A percentile compares a stretch with the other conserved stretches of the same genome.
phyloP scores from a whole-genome alignment of 2,888 invertebrate genomes.

The Ditula angustiorana region DNA sequence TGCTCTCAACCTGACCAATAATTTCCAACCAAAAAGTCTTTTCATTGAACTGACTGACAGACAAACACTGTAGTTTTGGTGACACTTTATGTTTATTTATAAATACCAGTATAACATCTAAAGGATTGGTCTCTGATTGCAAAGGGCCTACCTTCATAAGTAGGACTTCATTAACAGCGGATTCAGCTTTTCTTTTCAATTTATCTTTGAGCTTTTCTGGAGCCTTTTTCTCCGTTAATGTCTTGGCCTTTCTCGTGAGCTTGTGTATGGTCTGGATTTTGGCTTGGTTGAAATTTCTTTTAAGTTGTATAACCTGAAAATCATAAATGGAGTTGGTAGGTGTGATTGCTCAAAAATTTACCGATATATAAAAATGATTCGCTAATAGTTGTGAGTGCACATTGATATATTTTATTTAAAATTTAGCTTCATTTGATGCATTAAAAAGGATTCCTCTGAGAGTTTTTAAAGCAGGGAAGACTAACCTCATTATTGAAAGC shows the following conservation, averaged over 20 bases:
- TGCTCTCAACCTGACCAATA: no score
- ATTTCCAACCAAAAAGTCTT: no score
- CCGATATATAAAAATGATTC: background rate
- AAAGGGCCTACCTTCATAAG: conserved; percentile 68
- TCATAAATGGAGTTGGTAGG: background rate
- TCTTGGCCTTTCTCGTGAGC: conserved; percentile 76
- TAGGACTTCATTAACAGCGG: conserved; percentile 75
- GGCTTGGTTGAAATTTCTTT: conserved; percentile 75
- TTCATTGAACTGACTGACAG: no score
- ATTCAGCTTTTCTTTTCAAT: conserved; percentile 70
- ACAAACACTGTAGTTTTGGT: no score
- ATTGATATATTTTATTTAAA: no score
- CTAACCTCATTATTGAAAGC: conserved; percentile 79
- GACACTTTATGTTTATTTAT: no score
- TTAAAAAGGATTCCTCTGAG: no score
- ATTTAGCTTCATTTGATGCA: no score
- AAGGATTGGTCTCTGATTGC: background rate
- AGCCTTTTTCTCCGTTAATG: conserved; percentile 66
- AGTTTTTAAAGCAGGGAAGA: no score
- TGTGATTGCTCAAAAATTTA: background rate
- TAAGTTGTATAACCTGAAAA: conserved; percentile 74
- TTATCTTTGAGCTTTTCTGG: conserved; percentile 71
- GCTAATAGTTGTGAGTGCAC: no score
- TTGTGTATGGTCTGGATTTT: conserved; percentile 77
- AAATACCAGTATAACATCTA: no score